Conservation (phyloP, 1,140 invertebrate genomes). For the Drosophila fuyamai region DNA sequence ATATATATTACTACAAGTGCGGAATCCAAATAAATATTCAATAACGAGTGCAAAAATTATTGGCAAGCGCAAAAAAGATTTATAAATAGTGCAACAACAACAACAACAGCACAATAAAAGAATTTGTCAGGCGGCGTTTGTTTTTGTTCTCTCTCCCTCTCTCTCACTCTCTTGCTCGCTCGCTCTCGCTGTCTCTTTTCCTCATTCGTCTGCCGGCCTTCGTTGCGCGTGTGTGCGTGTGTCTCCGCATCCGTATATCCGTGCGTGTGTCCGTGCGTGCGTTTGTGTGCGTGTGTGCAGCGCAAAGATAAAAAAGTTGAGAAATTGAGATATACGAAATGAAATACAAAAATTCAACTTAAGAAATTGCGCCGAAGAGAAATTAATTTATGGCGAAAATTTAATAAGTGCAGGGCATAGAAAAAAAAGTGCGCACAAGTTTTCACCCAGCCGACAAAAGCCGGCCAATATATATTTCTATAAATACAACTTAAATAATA, state of each 20-base stretch:
- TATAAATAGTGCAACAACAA: conserved; percentile 80
- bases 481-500: conserved; percentile 32
- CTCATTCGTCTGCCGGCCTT: conserved; percentile 39
- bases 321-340: conserved; percentile 51
- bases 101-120: conserved; percentile 54
- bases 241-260: conserved; percentile 17
- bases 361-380: conserved; percentile 58
- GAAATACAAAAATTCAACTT: conserved; percentile 46
- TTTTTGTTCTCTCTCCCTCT: conserved; percentile 20
- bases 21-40: conserved; percentile 63
- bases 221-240: conserved; percentile 14
- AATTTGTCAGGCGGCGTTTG: conserved; percentile 72
- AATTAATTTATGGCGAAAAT: conserved; percentile 73
- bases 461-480: conserved; percentile 34
- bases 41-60: conserved; percentile 61
- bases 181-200: conserved; percentile 14
- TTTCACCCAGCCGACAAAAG: neutral
- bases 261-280: conserved; percentile 5
- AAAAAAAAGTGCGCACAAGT: conserved; percentile 34
- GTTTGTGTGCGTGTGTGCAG: conserved; percentile 30
- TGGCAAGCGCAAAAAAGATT: conserved; percentile 53
- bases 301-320: conserved; percentile 60
- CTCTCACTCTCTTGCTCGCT: conserved; percentile 12
- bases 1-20: conserved; percentile 10
- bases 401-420: conserved; percentile 55